Evolutionary conservation across 2,113 vertebrate species (phyloP), one percentile per base, ranked within the genome.

Genomic region (Zosterops hypoxanthus): DNA sequence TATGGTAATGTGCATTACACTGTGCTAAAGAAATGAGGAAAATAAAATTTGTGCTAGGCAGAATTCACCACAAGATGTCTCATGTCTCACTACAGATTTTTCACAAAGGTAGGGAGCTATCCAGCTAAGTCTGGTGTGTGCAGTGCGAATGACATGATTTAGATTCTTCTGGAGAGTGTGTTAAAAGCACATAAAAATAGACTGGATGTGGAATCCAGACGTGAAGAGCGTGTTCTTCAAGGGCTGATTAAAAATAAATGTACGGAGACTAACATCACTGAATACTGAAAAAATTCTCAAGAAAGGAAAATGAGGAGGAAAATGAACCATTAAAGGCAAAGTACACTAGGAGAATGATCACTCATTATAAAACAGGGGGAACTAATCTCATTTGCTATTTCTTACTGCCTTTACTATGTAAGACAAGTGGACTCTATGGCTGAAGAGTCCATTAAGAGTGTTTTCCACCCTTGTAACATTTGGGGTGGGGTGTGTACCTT

Each of bases 51-150:
- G 85, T 59, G 60, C 52, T 65, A 52, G 88, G 90, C 80, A 78
- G 88, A 86, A 81, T 56, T 92, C 90, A 69, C 96, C 95, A 96
- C 96, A 92, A 97, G 96, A 90, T 95, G 96, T 96, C 95, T 96
- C 94, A 92, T 94, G 56, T 71, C 85, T 94, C 93, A 46, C 85
- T 94, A 12, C 9, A 3, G 34, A 36, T 86, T 82, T 75, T 42
- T 81, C 60, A 12, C 17, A 18, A 22, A n/a, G 52, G 47, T 33
- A 78, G 26, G 23, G 82, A 95, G 68, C 90, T 70, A 52, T 73
- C 42, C 85, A 49, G 85, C 53, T 12, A 31, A 41, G 50, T 11
- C 60, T 93, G 33, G 33, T 46, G 75, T 77, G 72, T 15, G 60
- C 53, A 78, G 47, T 19, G 36, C 0, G 1, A 69, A 61, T 53